Evolutionary conservation across 2,797 vertebrate species (phyloP).

Genomic region (Pelobates cultripes): DNA sequence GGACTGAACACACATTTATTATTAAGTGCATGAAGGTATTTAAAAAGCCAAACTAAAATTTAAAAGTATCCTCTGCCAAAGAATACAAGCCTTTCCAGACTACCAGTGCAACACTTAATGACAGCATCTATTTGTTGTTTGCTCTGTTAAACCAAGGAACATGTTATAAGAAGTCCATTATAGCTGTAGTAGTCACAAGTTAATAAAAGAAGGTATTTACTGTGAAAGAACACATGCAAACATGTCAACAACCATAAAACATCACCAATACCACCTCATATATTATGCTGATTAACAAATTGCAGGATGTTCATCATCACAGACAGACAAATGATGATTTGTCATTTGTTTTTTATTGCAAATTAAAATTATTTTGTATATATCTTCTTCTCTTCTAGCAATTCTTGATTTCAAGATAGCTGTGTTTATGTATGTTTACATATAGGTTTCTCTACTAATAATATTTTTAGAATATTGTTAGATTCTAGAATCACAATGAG

Average conservation of each 20-base stretch:
- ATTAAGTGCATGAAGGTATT: not conserved
- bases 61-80: slow-evolving; percentile 6
- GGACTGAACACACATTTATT: slow-evolving; percentile 1
- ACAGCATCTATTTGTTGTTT: slow-evolving; percentile 15
- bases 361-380: no score
- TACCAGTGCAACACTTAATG: slow-evolving; percentile 8
- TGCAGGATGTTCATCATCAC: no score
- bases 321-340: no score
- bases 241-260: not conserved
- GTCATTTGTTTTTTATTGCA: no score
- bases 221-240: not conserved
- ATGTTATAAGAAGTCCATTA: not conserved
- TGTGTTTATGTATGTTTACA: no score
- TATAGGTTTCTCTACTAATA: no score
- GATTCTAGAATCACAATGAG: no score
- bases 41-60: slow-evolving; percentile 14
- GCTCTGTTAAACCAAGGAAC: not conserved
- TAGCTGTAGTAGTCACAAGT: not conserved
- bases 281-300: no score
- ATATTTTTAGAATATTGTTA: no score
- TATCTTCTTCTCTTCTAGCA: no score
- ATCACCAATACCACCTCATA: no score
- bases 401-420: no score
- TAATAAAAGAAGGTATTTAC: not conserved
- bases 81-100: slow-evolving; percentile 10